A percentile compares a stretch with the other conserved stretches of the same genome.
Conservation (phyloP, 2,888 invertebrate species). For the Leptinotarsa juncta region DNA sequence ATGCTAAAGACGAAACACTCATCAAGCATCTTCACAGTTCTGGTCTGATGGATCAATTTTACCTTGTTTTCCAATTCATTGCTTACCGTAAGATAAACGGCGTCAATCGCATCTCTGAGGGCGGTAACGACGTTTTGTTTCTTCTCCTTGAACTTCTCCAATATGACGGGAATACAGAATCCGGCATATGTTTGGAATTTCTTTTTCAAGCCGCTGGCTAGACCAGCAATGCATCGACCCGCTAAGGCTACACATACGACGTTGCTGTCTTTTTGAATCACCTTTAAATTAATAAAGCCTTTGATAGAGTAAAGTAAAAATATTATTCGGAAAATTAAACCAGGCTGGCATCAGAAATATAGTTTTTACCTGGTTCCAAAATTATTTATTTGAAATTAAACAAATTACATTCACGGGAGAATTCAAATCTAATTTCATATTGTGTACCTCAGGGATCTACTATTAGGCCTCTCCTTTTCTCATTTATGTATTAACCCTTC, state of each 20-base stretch:
- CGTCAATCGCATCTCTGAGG: slow-evolving; percentile 91
- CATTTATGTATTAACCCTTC: too few species aligned
- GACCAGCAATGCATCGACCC: slow-evolving; percentile 82
- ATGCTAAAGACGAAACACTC: too few species aligned
- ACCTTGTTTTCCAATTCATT: background rate
- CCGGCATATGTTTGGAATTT: slow-evolving; percentile 87
- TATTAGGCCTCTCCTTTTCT: too few species aligned
- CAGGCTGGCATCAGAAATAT: too few species aligned
- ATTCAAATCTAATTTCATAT: too few species aligned
- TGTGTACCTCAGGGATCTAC: too few species aligned
- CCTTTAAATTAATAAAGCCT: slow-evolving; percentile 66
- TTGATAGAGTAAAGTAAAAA: background rate
- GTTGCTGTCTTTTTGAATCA: slow-evolving; percentile 94
- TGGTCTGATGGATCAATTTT: too few species aligned
- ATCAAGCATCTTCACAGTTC: too few species aligned
- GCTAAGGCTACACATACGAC: slow-evolving; percentile 92
- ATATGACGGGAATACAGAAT: slow-evolving; percentile 78
- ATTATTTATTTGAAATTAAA: too few species aligned
- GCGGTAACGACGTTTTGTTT: slow-evolving; percentile 90
- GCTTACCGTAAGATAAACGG: slow-evolving; percentile 82
- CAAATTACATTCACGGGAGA: too few species aligned
- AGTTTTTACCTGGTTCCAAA: too few species aligned
- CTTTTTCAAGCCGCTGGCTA: slow-evolving; percentile 89
- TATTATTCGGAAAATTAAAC: background rate
- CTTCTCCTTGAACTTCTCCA: slow-evolving; percentile 98